Evolutionary conservation across 2,113 vertebrate species (phyloP).

Genomic region (Pituophis catenifer): DNA sequence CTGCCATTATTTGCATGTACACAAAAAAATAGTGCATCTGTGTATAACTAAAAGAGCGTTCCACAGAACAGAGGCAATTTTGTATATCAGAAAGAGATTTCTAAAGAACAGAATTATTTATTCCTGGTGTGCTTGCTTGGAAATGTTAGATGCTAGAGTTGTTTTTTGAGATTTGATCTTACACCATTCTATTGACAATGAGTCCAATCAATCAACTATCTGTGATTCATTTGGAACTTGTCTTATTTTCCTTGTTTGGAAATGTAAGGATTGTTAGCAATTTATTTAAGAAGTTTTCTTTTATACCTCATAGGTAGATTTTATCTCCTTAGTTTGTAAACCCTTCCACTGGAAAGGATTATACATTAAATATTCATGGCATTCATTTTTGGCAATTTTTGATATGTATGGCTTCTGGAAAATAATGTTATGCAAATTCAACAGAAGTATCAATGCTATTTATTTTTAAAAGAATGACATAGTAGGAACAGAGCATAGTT

Average conservation of each 20-base stretch:
- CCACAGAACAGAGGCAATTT: neutral
- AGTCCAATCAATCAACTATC: neutral
- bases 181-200: neutral
- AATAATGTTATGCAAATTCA: neutral
- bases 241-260: neutral
- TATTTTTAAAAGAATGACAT: neutral
- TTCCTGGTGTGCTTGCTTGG: neutral
- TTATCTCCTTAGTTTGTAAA: neutral
- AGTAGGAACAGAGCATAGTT: neutral
- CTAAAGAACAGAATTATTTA: neutral
- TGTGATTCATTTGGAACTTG: neutral
- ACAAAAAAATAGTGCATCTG: neutral
- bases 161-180: neutral
- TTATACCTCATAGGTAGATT: neutral
- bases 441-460: accelerated
- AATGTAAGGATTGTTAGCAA: neutral
- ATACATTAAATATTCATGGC: neutral
- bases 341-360: neutral
- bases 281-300: neutral
- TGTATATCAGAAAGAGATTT: neutral
- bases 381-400: neutral
- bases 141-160: neutral
- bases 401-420: neutral
- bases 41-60: neutral
- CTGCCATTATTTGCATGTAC: neutral